Evolutionary conservation across 1,140 invertebrate species (phyloP).

Genomic region (Pseudomyrmex cubaensis): DNA sequence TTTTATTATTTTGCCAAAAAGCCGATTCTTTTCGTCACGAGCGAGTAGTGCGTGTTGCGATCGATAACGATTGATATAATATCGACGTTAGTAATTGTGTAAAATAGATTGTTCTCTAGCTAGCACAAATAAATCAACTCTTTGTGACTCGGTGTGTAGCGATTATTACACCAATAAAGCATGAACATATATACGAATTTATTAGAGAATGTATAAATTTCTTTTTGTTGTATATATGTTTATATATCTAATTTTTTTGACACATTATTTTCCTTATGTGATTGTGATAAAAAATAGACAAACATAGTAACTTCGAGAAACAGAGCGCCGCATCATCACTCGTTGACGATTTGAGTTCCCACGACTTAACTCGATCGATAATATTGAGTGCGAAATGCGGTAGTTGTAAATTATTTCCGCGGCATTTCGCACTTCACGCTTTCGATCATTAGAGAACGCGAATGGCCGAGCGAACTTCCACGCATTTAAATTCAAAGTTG

Average conservation of each 20-base stretch:
- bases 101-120: neutral
- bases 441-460: slow-evolving; percentile 48
- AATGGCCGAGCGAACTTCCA: slow-evolving; percentile 21
- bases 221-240: neutral
- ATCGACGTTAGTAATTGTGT: neutral
- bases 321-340: slow-evolving; percentile 20
- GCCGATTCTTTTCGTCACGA: slow-evolving; percentile 68
- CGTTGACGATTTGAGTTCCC: slow-evolving; percentile 44
- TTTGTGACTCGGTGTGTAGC: neutral
- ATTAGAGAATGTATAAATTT: slow-evolving; percentile 19
- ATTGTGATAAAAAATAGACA: slow-evolving; percentile 14
- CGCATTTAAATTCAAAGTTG: neutral
- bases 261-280: neutral
- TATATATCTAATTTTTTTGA: too few species aligned
- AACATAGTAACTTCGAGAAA: neutral
- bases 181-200: slow-evolving; percentile 2
- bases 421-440: slow-evolving; percentile 28
- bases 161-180: neutral
- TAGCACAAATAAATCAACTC: too few species aligned
- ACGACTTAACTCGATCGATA: slow-evolving; percentile 28
- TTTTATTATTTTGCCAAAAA: slow-evolving; percentile 64
- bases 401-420: slow-evolving; percentile 34
- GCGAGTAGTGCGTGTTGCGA: slow-evolving; percentile 54
- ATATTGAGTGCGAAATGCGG: slow-evolving; percentile 31
- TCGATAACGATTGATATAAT: slow-evolving; percentile 39